phyloP scores from a whole-genome alignment of 2,797 vertebrate genomes.

The Anguilla marmorata region DNA sequence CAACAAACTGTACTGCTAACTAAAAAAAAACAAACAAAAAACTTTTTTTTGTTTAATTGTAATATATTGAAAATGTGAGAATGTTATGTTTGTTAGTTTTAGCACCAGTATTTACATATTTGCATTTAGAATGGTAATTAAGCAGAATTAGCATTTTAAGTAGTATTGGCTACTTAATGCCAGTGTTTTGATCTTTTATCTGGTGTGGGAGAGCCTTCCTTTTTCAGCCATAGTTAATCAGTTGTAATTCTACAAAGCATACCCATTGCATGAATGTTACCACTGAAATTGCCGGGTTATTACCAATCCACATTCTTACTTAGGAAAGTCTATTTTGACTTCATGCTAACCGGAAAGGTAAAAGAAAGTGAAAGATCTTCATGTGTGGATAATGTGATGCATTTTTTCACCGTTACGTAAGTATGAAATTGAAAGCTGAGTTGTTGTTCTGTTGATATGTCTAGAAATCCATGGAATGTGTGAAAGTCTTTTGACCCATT shows the following conservation, averaged over 20 bases:
- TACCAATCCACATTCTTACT: background rate
- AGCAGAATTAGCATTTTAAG: background rate
- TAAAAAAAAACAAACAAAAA: too few species aligned
- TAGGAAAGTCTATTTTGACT: background rate
- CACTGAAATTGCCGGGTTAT: background rate
- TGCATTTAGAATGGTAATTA: constrained; percentile 9
- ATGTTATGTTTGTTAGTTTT: background rate
- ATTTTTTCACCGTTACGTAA: background rate
- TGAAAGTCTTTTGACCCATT: constrained; percentile 10
- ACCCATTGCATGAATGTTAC: background rate
- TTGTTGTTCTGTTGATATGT: background rate
- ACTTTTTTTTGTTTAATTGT: background rate
- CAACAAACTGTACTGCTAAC: background rate
- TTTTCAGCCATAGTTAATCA: background rate
- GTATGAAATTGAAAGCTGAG: background rate
- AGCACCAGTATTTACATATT: background rate
- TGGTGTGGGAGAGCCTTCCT: background rate
- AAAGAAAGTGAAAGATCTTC: background rate
- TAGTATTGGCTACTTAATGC: background rate
- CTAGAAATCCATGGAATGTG: constrained; percentile 8
- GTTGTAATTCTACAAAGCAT: background rate
- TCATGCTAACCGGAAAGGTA: background rate
- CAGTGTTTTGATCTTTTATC: background rate
- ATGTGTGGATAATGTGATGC: background rate
- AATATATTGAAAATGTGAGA: background rate